phyloP scores from a whole-genome alignment of 1,140 invertebrate species.

The Trypoxylus dichotomus region DNA sequence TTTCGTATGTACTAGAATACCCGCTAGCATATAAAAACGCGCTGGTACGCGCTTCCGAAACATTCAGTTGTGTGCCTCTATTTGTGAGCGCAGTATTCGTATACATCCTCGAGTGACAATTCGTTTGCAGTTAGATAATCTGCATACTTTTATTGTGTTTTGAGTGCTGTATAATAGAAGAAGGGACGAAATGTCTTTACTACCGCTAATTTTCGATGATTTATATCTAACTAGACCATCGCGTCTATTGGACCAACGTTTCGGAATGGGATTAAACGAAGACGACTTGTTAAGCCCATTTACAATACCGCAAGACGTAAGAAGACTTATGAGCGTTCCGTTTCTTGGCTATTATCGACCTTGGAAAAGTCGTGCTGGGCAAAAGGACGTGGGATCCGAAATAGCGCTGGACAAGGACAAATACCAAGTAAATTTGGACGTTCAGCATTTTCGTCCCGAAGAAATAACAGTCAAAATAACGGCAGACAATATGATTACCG shows the following conservation, averaged over 20 bases:
- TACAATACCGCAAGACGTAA: neutral
- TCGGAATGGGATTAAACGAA: constrained; percentile 43
- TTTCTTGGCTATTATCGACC: constrained; percentile 54
- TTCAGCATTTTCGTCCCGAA: no score
- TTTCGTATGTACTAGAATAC: no score
- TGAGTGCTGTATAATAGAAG: neutral
- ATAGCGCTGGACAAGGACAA: constrained; percentile 59
- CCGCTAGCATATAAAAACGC: no score
- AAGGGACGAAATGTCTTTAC: neutral
- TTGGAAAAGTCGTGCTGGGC: no score
- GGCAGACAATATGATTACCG: constrained; percentile 66
- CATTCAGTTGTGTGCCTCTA: no score
- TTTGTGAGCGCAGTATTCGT: no score
- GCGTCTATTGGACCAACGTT: constrained; percentile 46
- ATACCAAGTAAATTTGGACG: constrained; percentile 70
- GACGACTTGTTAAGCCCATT: constrained; percentile 38
- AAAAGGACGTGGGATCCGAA: constrained; percentile 52
- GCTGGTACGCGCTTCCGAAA: no score
- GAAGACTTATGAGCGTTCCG: neutral
- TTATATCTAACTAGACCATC: constrained; percentile 34
- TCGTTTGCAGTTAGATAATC: no score
- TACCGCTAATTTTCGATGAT: neutral
- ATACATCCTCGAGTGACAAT: no score
- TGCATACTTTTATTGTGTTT: no score
- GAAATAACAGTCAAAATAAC: constrained; percentile 79